Evolutionary conservation across 2,888 invertebrate genomes (phyloP).

Genomic region (Scaptomyza flava): DNA sequence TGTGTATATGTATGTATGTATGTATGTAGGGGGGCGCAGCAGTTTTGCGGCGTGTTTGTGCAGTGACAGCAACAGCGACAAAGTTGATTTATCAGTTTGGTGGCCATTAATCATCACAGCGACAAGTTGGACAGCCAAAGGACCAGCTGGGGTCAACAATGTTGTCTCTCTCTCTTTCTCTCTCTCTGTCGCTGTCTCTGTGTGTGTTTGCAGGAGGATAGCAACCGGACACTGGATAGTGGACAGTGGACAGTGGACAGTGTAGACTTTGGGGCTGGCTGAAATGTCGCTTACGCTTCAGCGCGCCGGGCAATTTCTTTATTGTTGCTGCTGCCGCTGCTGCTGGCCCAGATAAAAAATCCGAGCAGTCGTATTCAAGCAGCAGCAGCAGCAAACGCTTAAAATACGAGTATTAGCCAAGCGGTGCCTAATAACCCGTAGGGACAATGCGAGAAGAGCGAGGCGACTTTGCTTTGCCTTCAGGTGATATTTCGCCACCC

Average conservation of each 20-base stretch:
- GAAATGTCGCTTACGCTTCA: conserved; percentile 77
- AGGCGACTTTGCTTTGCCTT: conserved; percentile 23
- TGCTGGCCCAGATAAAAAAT: conserved; percentile 37
- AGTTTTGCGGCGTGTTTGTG: conserved; percentile 74
- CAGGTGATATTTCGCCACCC: conserved; percentile 31
- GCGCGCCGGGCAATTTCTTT: conserved; percentile 69
- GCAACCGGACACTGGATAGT: not conserved
- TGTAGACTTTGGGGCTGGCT: conserved; percentile 37
- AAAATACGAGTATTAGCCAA: conserved; percentile 29
- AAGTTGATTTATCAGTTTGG: conserved; percentile 82
- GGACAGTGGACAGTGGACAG: conserved; percentile 21
- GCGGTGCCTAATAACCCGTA: conserved; percentile 40
- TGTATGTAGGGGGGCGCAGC: conserved; percentile 55
- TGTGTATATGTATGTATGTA: conserved; percentile 6
- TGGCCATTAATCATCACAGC: conserved; percentile 81
- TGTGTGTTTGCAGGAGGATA: conserved; percentile 12
- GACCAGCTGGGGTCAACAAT: conserved; percentile 78
- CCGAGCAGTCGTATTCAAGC: not conserved
- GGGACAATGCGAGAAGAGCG: conserved; percentile 32
- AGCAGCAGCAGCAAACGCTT: conserved; percentile 7
- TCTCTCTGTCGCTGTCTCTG: conserved; percentile 23
- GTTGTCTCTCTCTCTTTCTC: conserved; percentile 8
- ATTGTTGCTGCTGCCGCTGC: conserved; percentile 49
- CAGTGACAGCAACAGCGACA: conserved; percentile 78
- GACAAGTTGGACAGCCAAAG: conserved; percentile 81